Base-by-base conservation (phyloP, 2,113 vertebrate species). In the Gila orcuttii region DNA sequence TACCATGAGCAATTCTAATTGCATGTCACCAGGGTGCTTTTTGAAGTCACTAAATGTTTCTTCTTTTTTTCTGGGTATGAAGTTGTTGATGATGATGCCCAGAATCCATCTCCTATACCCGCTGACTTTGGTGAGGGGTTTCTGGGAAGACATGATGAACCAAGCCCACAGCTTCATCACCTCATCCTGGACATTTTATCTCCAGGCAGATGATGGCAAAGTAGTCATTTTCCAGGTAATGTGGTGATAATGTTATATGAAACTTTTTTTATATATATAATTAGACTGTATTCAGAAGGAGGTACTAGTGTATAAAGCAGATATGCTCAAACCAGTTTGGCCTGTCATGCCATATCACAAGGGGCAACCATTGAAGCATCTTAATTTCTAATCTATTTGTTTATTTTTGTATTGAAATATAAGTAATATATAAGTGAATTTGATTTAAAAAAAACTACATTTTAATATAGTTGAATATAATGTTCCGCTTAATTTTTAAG, bases 201-300 rank as follows among this genome's bases (percentile, higher is more conserved):
- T 99, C 89, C 98, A 99, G 91, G 97, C 96, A 23, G 98, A 99
- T 90, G 97, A 99, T 91, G 98, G 97, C 83, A 98, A 96, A 94
- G 96, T 99, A 39, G 95, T 99, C 52, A 96, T 99, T 92, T 98
- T 98, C 91, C 97, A 99, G 97, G 98, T 99, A 87, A 23, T 19
- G 1, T 7, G 13, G 15, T 42, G 68, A 17, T 31, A 50, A 73
- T 39, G 77, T 79, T 55, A 21, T 2, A 57, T 55, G 5, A 57
- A 47, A n/a, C 59, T 4, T 4, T 68, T 68, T 68, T 17, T 7
- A 0, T n/a, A n/a, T n/a, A 19, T 33, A 23, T 42, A n/a, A n/a
- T 73, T 71, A 36, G 68, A 39, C 4, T 39, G 21, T 10, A 4
- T 39, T 42, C 2, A 21, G 5, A 2, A 4, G 39, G 36, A n/a